These are phyloP conservation scores for Ellobius talpinus DNA, from an alignment of 2,113 vertebrate genomes.

Conservation along the genomic window DNA sequence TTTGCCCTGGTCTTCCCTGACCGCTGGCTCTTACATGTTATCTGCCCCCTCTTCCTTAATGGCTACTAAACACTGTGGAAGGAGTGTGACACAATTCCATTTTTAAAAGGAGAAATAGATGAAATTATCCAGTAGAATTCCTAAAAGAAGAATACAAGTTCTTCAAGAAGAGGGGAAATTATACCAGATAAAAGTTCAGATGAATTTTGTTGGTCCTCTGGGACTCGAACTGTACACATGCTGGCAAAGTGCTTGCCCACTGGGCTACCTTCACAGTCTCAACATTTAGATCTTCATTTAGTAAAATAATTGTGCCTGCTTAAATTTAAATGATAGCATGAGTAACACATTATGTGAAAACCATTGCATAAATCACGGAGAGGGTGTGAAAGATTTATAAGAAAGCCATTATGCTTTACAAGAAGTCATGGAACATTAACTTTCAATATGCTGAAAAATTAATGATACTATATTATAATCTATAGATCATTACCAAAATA, in stretches of 20 bases:
- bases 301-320: neutral
- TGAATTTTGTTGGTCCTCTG: neutral
- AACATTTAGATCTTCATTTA: conserved; percentile 24
- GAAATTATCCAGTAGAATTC: neutral
- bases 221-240: neutral
- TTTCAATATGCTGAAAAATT: conserved; percentile 35
- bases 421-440: neutral
- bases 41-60: neutral
- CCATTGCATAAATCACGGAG: neutral
- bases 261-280: too few relatives aligned
- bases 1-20: neutral
- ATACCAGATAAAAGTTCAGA: neutral
- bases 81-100: neutral
- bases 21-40: neutral
- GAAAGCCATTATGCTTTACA: neutral
- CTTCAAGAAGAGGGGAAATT: neutral
- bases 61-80: neutral
- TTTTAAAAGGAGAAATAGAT: conserved; percentile 9
- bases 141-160: neutral
- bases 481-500: neutral
- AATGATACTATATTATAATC: neutral
- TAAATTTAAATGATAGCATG: neutral
- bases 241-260: neutral
- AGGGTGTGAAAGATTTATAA: neutral
- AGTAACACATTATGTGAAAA: neutral